These are phyloP conservation scores for Platichthys flesus DNA, from an alignment of 2,113 vertebrate species.

Conservation along the genomic window DNA sequence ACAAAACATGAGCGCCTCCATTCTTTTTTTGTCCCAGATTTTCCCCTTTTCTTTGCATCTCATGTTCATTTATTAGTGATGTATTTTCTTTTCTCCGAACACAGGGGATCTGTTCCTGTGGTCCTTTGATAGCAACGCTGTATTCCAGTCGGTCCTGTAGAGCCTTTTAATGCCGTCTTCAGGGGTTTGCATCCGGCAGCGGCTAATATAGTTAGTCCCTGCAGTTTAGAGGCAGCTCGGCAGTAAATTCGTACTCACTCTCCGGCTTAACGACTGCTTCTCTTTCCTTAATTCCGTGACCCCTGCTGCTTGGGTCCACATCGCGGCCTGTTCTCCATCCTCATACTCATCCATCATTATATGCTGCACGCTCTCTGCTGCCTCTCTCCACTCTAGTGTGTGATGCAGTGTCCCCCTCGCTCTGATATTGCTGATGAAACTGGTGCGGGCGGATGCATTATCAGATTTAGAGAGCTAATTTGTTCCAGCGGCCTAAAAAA, in stretches of 20 bases:
- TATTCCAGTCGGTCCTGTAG: conserved; percentile 53
- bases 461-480: conserved; percentile 74
- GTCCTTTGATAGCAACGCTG: conserved; percentile 70
- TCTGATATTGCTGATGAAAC: conserved; percentile 62
- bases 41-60: conserved; percentile 70
- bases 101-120: conserved; percentile 65
- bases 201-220: conserved; percentile 65
- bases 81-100: conserved; percentile 67
- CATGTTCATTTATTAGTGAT: conserved; percentile 84
- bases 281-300: conserved; percentile 51
- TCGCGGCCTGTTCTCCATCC: conserved; percentile 55
- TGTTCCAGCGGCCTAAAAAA: conserved; percentile 50
- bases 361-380: conserved; percentile 27
- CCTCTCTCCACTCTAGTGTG: conserved; percentile 43
- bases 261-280: conserved; percentile 16
- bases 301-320: conserved; percentile 60
- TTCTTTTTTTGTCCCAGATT: conserved; percentile 77
- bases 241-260: conserved; percentile 39
- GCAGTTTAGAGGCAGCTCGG: conserved; percentile 55
- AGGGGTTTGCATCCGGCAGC: conserved; percentile 59
- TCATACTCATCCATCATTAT: conserved; percentile 40
- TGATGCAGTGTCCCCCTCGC: conserved; percentile 27
- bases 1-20: conserved; percentile 61
- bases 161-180: conserved; percentile 71
- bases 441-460: conserved; percentile 55